These are phyloP conservation scores for Bombyx huttoni DNA, from an alignment of 2,888 invertebrate genomes.

Conservation along the genomic window DNA sequence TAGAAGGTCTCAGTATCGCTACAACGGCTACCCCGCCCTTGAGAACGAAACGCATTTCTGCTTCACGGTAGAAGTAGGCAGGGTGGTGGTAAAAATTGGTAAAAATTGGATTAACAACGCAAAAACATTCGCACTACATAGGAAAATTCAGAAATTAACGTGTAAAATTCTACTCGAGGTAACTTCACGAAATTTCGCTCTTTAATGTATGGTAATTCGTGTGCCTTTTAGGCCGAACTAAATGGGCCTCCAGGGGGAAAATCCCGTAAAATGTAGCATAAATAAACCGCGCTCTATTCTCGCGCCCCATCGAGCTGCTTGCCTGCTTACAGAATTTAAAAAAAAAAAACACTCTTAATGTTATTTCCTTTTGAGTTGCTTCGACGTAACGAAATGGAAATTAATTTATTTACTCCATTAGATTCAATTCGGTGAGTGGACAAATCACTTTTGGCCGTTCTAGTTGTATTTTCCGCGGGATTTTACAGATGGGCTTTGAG, in stretches of 20 bases:
- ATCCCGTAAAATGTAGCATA: not conserved
- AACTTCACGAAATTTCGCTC: not conserved
- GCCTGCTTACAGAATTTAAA: slow-evolving; percentile 13
- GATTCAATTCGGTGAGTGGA: slow-evolving; percentile 18
- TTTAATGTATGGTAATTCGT: not conserved
- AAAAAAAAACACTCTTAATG: slow-evolving; percentile 23
- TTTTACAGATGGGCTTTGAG: not conserved
- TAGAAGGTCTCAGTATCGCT: too few species aligned
- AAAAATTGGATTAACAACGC: too few species aligned
- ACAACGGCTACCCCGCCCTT: too few species aligned
- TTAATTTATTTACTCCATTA: slow-evolving; percentile 29
- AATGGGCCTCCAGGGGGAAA: not conserved
- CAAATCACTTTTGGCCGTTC: slow-evolving; percentile 13
- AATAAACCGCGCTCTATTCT: not conserved
- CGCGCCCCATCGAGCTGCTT: slow-evolving; percentile 2
- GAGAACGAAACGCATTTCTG: too few species aligned
- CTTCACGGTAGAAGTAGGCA: too few species aligned
- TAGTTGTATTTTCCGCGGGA: slow-evolving; percentile 10
- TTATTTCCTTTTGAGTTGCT: slow-evolving; percentile 19
- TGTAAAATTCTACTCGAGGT: not conserved
- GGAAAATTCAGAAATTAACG: not conserved
- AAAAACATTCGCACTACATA: too few species aligned
- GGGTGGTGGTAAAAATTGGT: too few species aligned
- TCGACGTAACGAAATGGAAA: slow-evolving; percentile 14
- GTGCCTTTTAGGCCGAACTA: not conserved